phyloP scores from a whole-genome alignment of 2,888 invertebrate genomes.

The Xanthorhoe designata region DNA sequence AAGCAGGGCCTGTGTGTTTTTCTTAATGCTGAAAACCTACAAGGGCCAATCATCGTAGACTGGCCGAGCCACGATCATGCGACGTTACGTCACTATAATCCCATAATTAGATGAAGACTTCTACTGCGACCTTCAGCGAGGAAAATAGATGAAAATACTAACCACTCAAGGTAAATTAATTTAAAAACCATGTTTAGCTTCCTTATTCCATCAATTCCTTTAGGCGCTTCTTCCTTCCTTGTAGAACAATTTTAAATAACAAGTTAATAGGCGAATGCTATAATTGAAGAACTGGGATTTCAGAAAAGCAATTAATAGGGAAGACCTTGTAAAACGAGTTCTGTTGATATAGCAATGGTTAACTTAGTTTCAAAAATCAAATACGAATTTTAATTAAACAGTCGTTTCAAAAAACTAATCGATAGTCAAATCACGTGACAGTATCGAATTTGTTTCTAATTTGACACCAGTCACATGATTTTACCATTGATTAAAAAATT shows the following conservation, averaged over 20 bases:
- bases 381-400: not conserved
- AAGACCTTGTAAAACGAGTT: not conserved
- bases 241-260: conserved; percentile 5
- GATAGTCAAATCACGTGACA: too few species aligned
- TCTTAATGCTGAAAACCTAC: conserved; percentile 23
- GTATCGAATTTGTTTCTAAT: too few species aligned
- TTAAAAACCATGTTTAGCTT: not conserved
- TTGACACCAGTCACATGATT: too few species aligned
- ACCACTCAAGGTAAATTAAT: conserved; percentile 1
- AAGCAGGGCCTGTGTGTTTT: not conserved
- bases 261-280: not conserved
- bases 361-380: not conserved
- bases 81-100: conserved; percentile 59
- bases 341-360: not conserved
- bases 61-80: conserved; percentile 50
- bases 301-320: not conserved
- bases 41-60: conserved; percentile 34
- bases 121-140: conserved; percentile 22
- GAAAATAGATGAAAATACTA: conserved; percentile 16
- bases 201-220: not conserved
- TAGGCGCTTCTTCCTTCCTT: conserved; percentile 14
- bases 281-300: conserved; percentile 8
- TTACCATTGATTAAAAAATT: too few species aligned
- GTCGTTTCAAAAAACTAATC: too few species aligned
- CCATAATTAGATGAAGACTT: conserved; percentile 68